A percentile compares a stretch with the other conserved stretches of the same genome.
These are phyloP conservation scores for Danaus plexippus DNA, from an alignment of 1,140 invertebrate species.

Conservation along the genomic window DNA sequence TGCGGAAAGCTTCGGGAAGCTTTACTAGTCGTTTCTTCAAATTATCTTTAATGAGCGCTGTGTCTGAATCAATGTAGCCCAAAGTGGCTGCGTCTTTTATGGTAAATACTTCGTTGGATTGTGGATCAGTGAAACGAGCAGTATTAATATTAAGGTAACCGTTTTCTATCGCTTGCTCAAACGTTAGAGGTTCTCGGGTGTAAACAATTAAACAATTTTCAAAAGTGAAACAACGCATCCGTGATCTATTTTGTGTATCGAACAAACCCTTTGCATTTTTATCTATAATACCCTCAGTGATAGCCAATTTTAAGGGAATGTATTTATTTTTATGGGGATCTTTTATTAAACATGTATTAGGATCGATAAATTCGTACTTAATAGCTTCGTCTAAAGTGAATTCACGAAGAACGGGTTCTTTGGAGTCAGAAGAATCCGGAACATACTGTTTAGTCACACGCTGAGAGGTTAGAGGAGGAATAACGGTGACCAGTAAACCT, in stretches of 20 bases:
- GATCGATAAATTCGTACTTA: slow-evolving; percentile 81
- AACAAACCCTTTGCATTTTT: slow-evolving; percentile 75
- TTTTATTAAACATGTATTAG: slow-evolving; percentile 82
- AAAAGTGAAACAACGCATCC: slow-evolving; percentile 80
- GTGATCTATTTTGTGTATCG: slow-evolving; percentile 76
- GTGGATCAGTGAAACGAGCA: slow-evolving; percentile 83
- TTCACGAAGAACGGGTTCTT: slow-evolving; percentile 74
- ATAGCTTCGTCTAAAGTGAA: slow-evolving; percentile 86
- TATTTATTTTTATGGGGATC: slow-evolving; percentile 84
- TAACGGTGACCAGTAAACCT: slow-evolving; percentile 80
- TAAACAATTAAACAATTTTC: slow-evolving; percentile 82
- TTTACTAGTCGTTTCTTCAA: slow-evolving; percentile 86
- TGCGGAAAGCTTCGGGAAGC: slow-evolving; percentile 87
- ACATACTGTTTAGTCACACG: slow-evolving; percentile 71
- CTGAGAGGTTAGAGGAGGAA: slow-evolving; percentile 79
- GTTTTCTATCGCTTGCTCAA: slow-evolving; percentile 83
- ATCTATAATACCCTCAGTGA: slow-evolving; percentile 81
- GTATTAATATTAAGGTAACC: slow-evolving; percentile 79
- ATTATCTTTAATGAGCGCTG: slow-evolving; percentile 89
- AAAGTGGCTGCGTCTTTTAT: slow-evolving; percentile 87
- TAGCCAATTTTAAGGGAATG: slow-evolving; percentile 79
- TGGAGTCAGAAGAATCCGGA: slow-evolving; percentile 49
- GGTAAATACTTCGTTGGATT: slow-evolving; percentile 78
- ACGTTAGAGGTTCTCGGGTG: slow-evolving; percentile 79
- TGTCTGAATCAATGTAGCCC: slow-evolving; percentile 89